These are phyloP conservation scores for Eurystomus glaucurus DNA, from an alignment of 2,797 vertebrate species.

Conservation along the genomic window DNA sequence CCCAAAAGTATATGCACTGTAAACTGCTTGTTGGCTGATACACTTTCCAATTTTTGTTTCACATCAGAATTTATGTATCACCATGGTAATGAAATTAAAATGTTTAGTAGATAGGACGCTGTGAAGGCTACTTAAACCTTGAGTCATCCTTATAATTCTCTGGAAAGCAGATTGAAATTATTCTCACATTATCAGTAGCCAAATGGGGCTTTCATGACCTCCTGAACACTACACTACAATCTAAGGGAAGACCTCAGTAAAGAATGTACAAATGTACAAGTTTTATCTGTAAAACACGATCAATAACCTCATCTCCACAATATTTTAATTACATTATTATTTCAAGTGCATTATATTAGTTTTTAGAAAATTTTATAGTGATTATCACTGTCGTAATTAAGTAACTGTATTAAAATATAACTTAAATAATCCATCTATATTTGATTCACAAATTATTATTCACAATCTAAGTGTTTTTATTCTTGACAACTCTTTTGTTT, in stretches of 20 bases:
- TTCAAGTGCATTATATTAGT: neutral
- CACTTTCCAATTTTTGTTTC: neutral
- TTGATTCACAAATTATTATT: constrained; percentile 29
- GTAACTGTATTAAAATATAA: constrained; percentile 12
- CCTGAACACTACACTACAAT: neutral
- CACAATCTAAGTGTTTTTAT: neutral
- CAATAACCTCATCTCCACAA: neutral
- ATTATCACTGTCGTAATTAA: neutral
- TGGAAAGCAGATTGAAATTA: constrained; percentile 17
- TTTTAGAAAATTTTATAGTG: neutral
- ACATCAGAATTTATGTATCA: neutral
- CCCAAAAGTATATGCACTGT: neutral
- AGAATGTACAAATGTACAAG: neutral
- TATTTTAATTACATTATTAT: constrained; percentile 29
- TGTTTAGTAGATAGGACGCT: neutral
- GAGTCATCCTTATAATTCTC: neutral
- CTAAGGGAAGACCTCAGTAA: neutral
- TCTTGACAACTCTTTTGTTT: constrained; percentile 46
- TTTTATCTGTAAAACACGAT: neutral
- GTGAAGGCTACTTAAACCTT: neutral
- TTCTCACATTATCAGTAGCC: neutral
- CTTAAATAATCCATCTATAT: constrained; percentile 7
- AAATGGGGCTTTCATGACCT: neutral
- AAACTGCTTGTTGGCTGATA: neutral
- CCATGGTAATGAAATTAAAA: constrained; percentile 23